Conservation (phyloP, 2,797 vertebrate species). For the Taeniopygia guttata region DNA sequence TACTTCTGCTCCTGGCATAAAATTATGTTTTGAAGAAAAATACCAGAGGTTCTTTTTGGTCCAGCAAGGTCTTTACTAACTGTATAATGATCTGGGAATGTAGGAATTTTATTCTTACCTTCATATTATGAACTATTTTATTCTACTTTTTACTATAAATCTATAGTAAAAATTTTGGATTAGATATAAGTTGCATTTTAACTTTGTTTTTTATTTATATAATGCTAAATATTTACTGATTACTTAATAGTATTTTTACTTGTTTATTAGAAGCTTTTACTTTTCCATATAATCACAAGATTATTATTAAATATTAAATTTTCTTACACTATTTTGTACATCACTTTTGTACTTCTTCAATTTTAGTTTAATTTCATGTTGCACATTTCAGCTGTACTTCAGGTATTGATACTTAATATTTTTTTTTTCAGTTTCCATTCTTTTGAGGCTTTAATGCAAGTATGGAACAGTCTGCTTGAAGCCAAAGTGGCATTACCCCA, state of each 20-base stretch:
- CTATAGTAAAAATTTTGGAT: too few species aligned
- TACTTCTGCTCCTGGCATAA: background rate
- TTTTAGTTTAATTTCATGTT: background rate
- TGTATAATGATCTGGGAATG: background rate
- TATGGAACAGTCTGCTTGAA: background rate
- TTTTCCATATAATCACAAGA: background rate
- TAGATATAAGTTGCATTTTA: background rate
- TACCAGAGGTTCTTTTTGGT: background rate
- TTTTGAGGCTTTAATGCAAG: background rate
- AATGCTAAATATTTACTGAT: background rate
- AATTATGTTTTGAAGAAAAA: background rate
- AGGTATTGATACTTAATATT: background rate
- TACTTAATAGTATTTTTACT: background rate
- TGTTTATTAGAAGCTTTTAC: background rate
- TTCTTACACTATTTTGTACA: background rate
- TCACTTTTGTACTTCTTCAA: background rate
- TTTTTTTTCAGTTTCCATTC: background rate
- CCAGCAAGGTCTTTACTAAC: background rate
- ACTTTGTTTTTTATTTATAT: background rate
- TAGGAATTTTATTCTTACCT: background rate
- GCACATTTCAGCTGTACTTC: background rate
- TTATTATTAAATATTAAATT: background rate
- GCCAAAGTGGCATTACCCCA: background rate
- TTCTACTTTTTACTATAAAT: background rate
- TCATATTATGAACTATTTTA: background rate